Evolutionary conservation across 2,888 invertebrate species (phyloP).

Genomic region (Steromphala cineraria): DNA sequence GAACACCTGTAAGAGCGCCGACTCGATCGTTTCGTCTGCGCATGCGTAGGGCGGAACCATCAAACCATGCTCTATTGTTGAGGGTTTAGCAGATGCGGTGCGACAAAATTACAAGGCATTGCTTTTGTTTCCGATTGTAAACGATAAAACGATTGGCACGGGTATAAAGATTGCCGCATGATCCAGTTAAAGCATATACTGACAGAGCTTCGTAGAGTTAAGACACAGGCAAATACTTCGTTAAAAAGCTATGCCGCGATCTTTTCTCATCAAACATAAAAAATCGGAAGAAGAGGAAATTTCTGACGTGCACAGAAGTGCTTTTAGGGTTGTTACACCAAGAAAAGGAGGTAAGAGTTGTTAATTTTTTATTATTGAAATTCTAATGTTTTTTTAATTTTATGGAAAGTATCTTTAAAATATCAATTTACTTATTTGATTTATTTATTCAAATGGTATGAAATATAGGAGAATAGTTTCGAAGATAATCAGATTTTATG

Average conservation of each 20-base stretch:
- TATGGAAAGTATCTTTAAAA: too few species aligned
- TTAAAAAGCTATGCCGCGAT: slow-evolving; percentile 19
- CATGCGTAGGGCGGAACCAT: slow-evolving; percentile 12
- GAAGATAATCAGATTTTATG: too few species aligned
- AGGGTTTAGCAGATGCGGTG: slow-evolving; percentile 4
- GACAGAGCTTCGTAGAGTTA: not conserved
- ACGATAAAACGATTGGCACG: slow-evolving; percentile 19
- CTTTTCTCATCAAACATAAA: slow-evolving; percentile 26
- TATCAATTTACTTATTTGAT: too few species aligned
- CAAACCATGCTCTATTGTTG: slow-evolving; percentile 3
- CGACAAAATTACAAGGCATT: slow-evolving; percentile 12
- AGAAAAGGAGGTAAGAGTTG: slow-evolving; percentile 41
- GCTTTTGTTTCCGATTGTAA: slow-evolving; percentile 19
- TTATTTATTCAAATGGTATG: too few species aligned
- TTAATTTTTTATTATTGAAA: too few species aligned
- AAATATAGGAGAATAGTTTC: too few species aligned
- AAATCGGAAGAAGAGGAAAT: slow-evolving; percentile 25
- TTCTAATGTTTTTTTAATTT: too few species aligned
- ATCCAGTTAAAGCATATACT: slow-evolving; percentile 20
- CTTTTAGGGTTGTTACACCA: slow-evolving; percentile 52
- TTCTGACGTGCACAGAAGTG: slow-evolving; percentile 44
- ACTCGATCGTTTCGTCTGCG: not conserved
- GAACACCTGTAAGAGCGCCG: not conserved
- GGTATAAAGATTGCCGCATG: slow-evolving; percentile 22
- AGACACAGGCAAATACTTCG: not conserved